These are phyloP conservation scores for Xenus cinereus DNA, from an alignment of 2,113 vertebrate genomes.

Conservation along the genomic window DNA sequence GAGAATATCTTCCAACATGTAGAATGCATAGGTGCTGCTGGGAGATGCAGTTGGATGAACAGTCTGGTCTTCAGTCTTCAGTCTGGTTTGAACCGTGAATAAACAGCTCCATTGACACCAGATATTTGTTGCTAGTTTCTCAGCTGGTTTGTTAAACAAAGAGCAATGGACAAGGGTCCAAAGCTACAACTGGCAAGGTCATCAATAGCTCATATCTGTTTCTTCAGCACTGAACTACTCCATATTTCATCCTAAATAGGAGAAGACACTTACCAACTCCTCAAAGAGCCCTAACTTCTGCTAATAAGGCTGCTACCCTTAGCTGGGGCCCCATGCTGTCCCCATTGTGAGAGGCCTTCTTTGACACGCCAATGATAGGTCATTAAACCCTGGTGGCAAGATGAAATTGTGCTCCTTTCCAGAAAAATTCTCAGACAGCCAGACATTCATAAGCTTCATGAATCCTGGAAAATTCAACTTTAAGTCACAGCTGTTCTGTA, in stretches of 20 bases:
- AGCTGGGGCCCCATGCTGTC: neutral
- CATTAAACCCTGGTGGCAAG: neutral
- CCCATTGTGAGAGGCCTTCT: neutral
- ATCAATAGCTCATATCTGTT: neutral
- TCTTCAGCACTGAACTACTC: neutral
- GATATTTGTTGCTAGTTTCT: neutral
- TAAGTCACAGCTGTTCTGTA: neutral
- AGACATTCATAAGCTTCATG: neutral
- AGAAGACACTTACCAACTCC: neutral
- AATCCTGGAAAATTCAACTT: neutral
- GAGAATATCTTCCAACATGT: neutral
- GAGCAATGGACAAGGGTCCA: neutral
- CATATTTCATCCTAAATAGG: neutral
- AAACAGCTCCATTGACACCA: neutral
- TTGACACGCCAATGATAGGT: neutral
- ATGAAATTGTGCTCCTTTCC: neutral
- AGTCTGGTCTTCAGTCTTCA: neutral
- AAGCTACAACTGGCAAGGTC: neutral
- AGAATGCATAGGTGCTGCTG: neutral
- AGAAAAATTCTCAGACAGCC: neutral
- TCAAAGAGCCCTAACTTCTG: neutral
- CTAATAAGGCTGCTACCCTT: rapidly evolving
- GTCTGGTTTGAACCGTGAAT: neutral
- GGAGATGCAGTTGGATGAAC: neutral
- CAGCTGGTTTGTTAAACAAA: neutral